Evolutionary conservation across 2,888 invertebrate genomes (phyloP).

Genomic region (Anagyrus pseudococci): DNA sequence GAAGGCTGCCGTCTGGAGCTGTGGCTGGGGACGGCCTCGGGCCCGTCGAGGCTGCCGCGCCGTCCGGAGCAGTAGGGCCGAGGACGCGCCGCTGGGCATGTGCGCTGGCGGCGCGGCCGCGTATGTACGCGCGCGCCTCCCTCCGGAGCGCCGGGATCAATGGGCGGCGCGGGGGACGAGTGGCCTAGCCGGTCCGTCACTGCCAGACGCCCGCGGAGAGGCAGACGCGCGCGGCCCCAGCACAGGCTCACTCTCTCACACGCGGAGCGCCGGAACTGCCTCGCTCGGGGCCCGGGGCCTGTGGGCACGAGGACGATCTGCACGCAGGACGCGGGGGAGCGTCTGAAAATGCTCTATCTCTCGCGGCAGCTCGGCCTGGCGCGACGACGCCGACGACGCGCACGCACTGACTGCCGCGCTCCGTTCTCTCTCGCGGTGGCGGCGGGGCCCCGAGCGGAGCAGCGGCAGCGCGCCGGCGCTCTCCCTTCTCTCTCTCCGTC

Average conservation of each 20-base stretch:
- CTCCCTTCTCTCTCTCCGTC: neutral
- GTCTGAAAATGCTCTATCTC: too few species aligned
- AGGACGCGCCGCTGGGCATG: too few species aligned
- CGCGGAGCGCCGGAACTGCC: neutral
- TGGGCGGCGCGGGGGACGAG: neutral
- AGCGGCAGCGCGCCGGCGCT: neutral
- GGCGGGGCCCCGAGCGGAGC: neutral
- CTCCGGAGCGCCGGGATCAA: neutral
- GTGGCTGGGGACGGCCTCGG: too few species aligned
- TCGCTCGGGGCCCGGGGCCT: too few species aligned
- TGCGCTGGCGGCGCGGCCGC: neutral
- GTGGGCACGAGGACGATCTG: too few species aligned
- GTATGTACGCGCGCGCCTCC: neutral
- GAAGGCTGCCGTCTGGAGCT: too few species aligned
- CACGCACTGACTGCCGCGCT: constrained; percentile 17
- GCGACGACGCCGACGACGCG: constrained; percentile 21
- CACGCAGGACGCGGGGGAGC: too few species aligned
- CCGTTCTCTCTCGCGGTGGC: neutral
- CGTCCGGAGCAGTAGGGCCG: too few species aligned
- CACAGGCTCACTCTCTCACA: neutral
- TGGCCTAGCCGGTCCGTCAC: too few species aligned
- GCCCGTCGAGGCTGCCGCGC: too few species aligned
- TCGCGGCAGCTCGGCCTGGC: too few species aligned
- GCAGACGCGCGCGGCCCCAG: constrained; percentile 1
- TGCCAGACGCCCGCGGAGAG: too few species aligned